A percentile compares a stretch with the other conserved stretches of the same genome.
phyloP scores from a whole-genome alignment of 2,888 invertebrate genomes.

The Drosophila infuscata region DNA sequence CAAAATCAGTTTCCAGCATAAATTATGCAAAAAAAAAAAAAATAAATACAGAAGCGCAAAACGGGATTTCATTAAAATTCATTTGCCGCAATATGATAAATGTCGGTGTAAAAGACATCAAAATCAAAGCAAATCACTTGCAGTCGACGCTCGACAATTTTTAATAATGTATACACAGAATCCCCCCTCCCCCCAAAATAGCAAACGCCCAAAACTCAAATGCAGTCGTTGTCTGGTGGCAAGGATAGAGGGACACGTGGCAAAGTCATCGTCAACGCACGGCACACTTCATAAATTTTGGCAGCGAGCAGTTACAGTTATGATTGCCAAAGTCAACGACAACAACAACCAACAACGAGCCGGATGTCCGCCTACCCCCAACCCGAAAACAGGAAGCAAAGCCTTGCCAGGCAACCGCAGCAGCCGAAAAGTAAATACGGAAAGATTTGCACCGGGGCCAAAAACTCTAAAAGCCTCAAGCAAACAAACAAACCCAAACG shows the following conservation, averaged over 20 bases:
- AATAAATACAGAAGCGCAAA: conserved; percentile 3
- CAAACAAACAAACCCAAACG: conserved; percentile 63
- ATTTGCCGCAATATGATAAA: conserved; percentile 71
- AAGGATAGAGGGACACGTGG: conserved; percentile 57
- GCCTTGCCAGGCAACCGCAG: conserved; percentile 77
- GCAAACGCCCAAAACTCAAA: conserved; percentile 68
- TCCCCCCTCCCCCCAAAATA: conserved; percentile 19
- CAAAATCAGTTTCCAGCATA: conserved; percentile 58
- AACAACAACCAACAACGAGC: conserved; percentile 53
- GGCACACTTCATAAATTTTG: conserved; percentile 83
- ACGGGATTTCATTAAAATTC: conserved; percentile 70
- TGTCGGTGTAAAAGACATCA: conserved; percentile 33
- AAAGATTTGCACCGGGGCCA: conserved; percentile 58
- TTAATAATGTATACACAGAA: conserved; percentile 63
- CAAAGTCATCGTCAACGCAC: conserved; percentile 69
- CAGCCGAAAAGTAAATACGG: conserved; percentile 73
- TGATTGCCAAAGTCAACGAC: conserved; percentile 78
- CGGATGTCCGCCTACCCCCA: conserved; percentile 64
- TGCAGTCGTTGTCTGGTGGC: conserved; percentile 50
- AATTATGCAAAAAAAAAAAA: conserved; percentile 55
- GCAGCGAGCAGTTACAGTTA: conserved; percentile 81
- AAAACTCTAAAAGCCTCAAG: conserved; percentile 61
- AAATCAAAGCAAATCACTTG: conserved; percentile 75
- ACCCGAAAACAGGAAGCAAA: conserved; percentile 55
- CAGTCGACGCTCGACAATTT: conserved; percentile 50